These are phyloP conservation scores for Sinosuthora webbiana DNA, from an alignment of 2,113 vertebrate species.

Conservation along the genomic window DNA sequence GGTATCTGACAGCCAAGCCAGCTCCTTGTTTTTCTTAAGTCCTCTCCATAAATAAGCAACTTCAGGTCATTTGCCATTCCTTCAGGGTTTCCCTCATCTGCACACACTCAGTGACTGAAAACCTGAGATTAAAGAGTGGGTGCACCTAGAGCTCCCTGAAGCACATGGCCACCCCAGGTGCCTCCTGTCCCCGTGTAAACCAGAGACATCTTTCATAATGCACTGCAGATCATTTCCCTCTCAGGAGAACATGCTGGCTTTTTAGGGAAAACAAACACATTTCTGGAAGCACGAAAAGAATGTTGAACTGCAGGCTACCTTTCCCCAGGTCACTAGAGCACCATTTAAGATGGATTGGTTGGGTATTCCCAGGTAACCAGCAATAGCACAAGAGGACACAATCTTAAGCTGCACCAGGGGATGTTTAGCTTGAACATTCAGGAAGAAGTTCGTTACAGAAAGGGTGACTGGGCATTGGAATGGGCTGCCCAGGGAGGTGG, in stretches of 20 bases:
- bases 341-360: background rate
- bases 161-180: background rate
- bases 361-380: background rate
- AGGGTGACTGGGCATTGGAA: background rate
- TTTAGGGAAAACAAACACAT: background rate
- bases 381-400: background rate
- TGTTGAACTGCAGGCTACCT: background rate
- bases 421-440: background rate
- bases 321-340: background rate
- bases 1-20: background rate
- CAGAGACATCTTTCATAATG: background rate
- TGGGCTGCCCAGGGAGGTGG: background rate
- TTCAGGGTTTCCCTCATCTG: background rate
- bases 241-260: background rate
- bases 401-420: fast-evolving
- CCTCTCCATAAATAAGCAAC: background rate
- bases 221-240: background rate
- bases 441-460: background rate
- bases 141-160: background rate
- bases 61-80: background rate
- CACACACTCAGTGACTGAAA: background rate
- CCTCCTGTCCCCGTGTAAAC: background rate
- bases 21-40: background rate
- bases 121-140: background rate
- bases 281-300: background rate